Evolutionary conservation across 2,797 vertebrate species (phyloP).

Genomic region (Thamnophis elegans): DNA sequence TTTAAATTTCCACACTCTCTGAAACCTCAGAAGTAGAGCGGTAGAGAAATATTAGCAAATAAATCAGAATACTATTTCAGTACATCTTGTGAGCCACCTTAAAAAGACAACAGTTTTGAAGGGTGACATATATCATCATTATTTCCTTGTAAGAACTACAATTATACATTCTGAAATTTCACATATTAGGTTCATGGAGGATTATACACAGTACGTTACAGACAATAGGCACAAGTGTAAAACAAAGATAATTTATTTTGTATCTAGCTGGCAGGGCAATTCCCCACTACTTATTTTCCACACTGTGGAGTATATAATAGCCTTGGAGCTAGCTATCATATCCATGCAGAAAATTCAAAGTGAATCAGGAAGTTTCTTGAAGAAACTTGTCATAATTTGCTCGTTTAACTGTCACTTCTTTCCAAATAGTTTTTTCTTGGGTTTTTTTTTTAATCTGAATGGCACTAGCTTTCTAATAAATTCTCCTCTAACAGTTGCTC

Average conservation of each 20-base stretch:
- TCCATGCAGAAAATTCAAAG: background rate
- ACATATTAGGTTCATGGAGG: background rate
- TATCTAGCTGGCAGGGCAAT: background rate
- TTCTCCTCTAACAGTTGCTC: slow-evolving; percentile 1
- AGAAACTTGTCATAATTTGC: background rate
- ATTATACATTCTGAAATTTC: background rate
- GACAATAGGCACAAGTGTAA: background rate
- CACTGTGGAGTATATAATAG: background rate
- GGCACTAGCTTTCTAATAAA: slow-evolving; percentile 26
- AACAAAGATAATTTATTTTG: background rate
- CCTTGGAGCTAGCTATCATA: background rate
- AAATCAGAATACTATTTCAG: background rate
- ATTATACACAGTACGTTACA: background rate
- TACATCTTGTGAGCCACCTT: background rate
- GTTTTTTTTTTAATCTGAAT: slow-evolving; percentile 25
- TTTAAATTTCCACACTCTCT: background rate
- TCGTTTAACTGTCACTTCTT: background rate
- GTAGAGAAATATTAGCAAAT: background rate
- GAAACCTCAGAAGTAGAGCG: background rate
- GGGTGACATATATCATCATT: background rate
- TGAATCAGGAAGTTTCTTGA: background rate
- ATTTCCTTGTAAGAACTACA: background rate
- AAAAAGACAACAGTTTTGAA: background rate
- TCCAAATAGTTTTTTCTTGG: background rate
- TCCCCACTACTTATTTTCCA: background rate